A percentile compares a stretch with the other conserved stretches of the same genome.
Evolutionary conservation across 2,113 vertebrate genomes (phyloP).

Genomic region (Phylloscopus whistleri): DNA sequence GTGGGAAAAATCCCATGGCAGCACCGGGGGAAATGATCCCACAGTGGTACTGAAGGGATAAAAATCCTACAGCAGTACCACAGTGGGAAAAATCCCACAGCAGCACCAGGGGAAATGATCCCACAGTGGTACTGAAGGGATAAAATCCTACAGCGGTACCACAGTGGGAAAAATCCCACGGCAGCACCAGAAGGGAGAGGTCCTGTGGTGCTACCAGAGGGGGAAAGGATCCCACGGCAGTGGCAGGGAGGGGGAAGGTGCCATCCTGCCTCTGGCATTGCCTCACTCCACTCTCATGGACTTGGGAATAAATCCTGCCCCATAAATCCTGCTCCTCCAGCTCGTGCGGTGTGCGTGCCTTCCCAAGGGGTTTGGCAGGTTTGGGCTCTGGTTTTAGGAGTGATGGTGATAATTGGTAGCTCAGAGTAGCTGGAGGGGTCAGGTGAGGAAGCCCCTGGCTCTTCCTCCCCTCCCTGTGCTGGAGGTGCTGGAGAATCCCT

Average conservation of each 20-base stretch:
- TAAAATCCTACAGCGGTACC: rapidly evolving
- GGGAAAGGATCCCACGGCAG: not conserved
- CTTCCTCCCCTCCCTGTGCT: rapidly evolving
- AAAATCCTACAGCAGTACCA: too few relatives aligned
- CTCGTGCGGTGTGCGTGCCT: not conserved
- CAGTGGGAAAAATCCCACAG: not conserved
- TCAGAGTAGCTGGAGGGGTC: rapidly evolving
- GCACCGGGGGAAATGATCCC: not conserved
- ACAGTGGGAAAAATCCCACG: not conserved
- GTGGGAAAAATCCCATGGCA: not conserved
- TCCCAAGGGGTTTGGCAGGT: not conserved
- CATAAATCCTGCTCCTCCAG: constrained; percentile 46
- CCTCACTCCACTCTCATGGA: not conserved
- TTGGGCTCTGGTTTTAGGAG: not conserved
- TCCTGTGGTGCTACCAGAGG: not conserved
- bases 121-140: not conserved
- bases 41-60: not conserved
- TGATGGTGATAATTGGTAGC: not conserved
- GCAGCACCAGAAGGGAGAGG: not conserved
- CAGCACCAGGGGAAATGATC: not conserved
- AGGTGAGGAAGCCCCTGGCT: rapidly evolving
- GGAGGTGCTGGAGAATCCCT: rapidly evolving
- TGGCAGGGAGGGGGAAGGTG: not conserved
- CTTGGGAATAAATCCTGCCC: constrained; percentile 6
- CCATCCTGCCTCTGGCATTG: not conserved